Evolutionary conservation across 1,140 invertebrate species (phyloP), one percentile per base, ranked within the genome.

Genomic region (Chrysomallon squamiferum): DNA sequence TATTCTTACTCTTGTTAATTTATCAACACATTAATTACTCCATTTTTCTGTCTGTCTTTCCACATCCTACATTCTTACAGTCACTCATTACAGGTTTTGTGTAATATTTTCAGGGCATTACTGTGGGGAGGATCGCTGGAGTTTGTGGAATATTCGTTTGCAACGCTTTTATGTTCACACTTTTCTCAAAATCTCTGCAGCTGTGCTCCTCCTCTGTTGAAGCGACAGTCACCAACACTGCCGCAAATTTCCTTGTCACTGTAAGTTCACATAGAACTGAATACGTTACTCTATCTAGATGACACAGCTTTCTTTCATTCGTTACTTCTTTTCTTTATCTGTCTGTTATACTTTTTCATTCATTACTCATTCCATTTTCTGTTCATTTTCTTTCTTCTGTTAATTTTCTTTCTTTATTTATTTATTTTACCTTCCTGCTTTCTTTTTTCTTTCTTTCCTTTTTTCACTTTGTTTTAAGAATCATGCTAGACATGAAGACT

Each of bases 221-320:
- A 69, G 86, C 85, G 3, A 85, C 86, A 11, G 79, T 87, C 2
- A 86, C 80, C n/a, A 87, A 86, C 68, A 85, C 85, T 54, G 86
- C 85, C 33, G 79, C 84, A 6, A 87, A 87, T 74, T 87, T 87
- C 58, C 72, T 87, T 20, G 75, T 82, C 58, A 82, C 84, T 30
- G 86, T 87, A 74, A 77, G 79, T 73, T 25, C 13, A 25, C 41
- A 25, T 30, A 11, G 9, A 27, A 25, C 22, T 35, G 27, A 45
- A 2, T 18, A 38, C 15, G 22, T 35, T 13, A 22, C 29, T 32
- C 9, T 20, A 13, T 18, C 25, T n/a, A 22, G 2, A 18, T 15
- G 9, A 50, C 15, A 47, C 32, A 52, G 1, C 13, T 52, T 52
- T n/a, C 15, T 32, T 18, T 13, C 15, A 15, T 4, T 18, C 13